Evolutionary conservation across 2,797 vertebrate genomes (phyloP), one percentile per base, ranked within the genome.

Genomic region (Galagoides demidoff): DNA sequence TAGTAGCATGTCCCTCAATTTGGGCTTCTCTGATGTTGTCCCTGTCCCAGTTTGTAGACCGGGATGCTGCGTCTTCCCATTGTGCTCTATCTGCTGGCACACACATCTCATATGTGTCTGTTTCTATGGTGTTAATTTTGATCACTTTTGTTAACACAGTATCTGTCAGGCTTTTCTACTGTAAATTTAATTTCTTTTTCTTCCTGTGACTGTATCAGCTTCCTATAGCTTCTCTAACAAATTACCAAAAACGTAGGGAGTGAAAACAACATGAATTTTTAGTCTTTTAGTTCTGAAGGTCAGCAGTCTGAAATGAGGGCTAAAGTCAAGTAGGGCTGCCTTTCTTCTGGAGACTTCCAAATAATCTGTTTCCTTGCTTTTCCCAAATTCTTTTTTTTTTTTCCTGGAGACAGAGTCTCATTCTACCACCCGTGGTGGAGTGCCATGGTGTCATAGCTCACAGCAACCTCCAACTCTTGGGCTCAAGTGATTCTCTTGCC

Each of bases 21-120:
- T 84, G 87, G 16, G 19, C 85, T 89, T 90, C 22, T 85, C 76
- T 94, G 89, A 71, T 90, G 27, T 27, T 85, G 61, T 45, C 29
- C 45, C 22, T 49, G 57, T n/a, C 63, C 27, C 81, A 61, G n/a
- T 43, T 57, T 66, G 20, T 86, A 45, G 16, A 52, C 49, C 14
- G 14, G 74, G 55, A 34, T 31, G 2, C 20, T 85, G 2, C 68
- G 20, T 43, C 9, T 87, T 76, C 73, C 84, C 71, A 45, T 19
- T 55, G 17, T 12, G 29, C 31, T 7, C 16, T 52, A 27, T 66
- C 66, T 63, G 49, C 27, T 2, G 11, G 11, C 3, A 64, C 55
- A 39, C 34, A 45, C 73, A 19, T 61, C 64, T 66, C 49, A 52
- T 14, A 52, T 2, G 4, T 66, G 19, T 61, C 64, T 66, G 7